Evolutionary conservation across 1,140 invertebrate species (phyloP), one percentile per base, ranked within the genome.

Genomic region (Eriosoma lanigerum): DNA sequence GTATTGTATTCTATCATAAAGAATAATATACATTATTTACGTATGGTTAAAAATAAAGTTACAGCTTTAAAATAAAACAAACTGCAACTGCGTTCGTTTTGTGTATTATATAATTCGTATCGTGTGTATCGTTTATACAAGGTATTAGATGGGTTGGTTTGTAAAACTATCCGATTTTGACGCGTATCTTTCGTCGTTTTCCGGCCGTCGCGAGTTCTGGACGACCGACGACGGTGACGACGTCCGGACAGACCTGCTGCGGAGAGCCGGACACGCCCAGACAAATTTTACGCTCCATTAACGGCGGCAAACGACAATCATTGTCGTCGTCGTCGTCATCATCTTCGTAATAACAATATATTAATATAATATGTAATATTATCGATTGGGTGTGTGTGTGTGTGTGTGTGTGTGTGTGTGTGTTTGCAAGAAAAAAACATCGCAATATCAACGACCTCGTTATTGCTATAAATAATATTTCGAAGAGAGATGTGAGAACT

Each of bases 271-370:
- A 78, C 54, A 78, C 75, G 73, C 73, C 73, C 73, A 60, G 54
- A 58, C 32, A 58, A 58, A 78, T 78, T 60, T 78, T 26, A 78
- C 75, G 75, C 75, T 60, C 54, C 75, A 62, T 78, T 78, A 78
- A 76, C 52, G 32, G 73, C 32, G 52, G 73, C 26, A 21, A 75
- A 56, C 29, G 17, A 56, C 29, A 29, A 75, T 75, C 52, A 26
- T 38, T 75, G 52, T 56, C 48, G 50, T 75, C n/a, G n/a, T n/a
- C n/a, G n/a, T n/a, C n/a, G n/a, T n/a, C n/a, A 73, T 73, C 50
- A 26, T 38, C 54, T 26, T 54, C 46, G 50, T 75, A 21, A 32
- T 56, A 54, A 21, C 54, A 50, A 73, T 73, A 54, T 38, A 38
- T 38, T 4, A 4, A 38, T 4, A 38, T 38, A 66, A 70, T 70